A percentile compares a stretch with the other conserved stretches of the same genome.
These are phyloP conservation scores for Vidua macroura DNA, from an alignment of 2,113 vertebrate genomes.

Conservation along the genomic window DNA sequence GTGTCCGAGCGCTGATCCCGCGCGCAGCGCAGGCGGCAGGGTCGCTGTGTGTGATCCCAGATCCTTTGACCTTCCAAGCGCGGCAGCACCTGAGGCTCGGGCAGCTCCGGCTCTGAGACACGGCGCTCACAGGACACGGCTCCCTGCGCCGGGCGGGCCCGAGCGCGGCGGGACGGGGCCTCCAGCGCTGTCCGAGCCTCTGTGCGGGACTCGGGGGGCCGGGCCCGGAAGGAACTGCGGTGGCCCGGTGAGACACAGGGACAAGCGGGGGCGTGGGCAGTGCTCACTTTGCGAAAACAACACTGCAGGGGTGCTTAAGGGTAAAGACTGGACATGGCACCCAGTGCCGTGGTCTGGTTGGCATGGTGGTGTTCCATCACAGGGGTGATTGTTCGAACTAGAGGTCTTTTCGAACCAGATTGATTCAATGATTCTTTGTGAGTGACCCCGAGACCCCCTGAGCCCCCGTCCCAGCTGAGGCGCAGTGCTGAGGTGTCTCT, in stretches of 20 bases:
- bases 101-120: background rate
- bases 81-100: background rate
- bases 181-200: background rate
- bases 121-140: background rate
- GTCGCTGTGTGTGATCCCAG: background rate
- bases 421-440: background rate
- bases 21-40: background rate
- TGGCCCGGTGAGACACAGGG: background rate
- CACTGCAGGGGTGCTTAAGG: background rate
- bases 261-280: background rate
- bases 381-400: background rate
- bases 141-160: background rate
- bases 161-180: background rate
- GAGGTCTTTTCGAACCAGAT: background rate
- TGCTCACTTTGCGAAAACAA: background rate
- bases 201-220: rapidly evolving
- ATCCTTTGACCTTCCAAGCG: background rate
- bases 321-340: background rate
- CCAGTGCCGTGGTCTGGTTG: background rate
- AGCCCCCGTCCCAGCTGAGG: background rate
- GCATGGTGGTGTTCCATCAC: background rate
- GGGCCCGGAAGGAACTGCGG: background rate
- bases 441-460: background rate
- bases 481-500: background rate
- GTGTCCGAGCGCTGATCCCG: background rate